Percentiles rank a stretch among this genome's conserved stretches.
Conservation (phyloP, 2,888 invertebrate genomes). For the Cataglyphis rosenhaueri region DNA sequence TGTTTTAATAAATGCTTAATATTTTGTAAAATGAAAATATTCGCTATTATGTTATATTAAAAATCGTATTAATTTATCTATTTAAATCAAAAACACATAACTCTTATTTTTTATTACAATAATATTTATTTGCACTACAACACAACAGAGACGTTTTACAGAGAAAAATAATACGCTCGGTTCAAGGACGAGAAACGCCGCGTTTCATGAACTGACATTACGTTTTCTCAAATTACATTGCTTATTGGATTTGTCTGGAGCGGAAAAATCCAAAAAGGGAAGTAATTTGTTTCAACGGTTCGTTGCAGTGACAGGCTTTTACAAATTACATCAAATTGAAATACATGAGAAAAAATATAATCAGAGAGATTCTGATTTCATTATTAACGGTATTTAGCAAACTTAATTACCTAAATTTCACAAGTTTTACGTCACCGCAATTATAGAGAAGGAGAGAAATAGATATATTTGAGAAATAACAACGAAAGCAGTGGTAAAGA, state of each 20-base stretch:
- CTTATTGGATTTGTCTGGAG: conserved; percentile 44
- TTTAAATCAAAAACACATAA: background rate
- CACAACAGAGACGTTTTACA: conserved; percentile 81
- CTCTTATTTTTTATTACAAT: conserved; percentile 76
- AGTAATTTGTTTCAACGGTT: conserved; percentile 3
- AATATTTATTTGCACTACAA: conserved; percentile 85
- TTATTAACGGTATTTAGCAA: background rate
- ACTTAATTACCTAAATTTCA: conserved; percentile 27
- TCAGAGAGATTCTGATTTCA: background rate
- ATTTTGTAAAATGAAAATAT: background rate
- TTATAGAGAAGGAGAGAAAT: conserved; percentile 24
- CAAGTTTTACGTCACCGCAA: conserved; percentile 43
- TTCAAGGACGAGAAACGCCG: conserved; percentile 45
- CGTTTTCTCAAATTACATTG: conserved; percentile 4
- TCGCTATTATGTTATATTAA: background rate
- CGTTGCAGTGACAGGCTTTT: conserved; percentile 40
- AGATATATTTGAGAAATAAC: background rate
- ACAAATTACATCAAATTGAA: background rate
- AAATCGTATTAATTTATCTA: background rate
- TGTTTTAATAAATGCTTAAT: conserved; percentile 3
- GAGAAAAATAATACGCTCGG: conserved; percentile 65
- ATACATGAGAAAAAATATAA: background rate
- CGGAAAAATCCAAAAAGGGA: conserved; percentile 38
- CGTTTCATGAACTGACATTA: conserved; percentile 19
- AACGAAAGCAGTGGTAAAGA: conserved; percentile 37